Evolutionary conservation across 1,140 invertebrate genomes (phyloP).

Genomic region (Habropoda laboriosa): DNA sequence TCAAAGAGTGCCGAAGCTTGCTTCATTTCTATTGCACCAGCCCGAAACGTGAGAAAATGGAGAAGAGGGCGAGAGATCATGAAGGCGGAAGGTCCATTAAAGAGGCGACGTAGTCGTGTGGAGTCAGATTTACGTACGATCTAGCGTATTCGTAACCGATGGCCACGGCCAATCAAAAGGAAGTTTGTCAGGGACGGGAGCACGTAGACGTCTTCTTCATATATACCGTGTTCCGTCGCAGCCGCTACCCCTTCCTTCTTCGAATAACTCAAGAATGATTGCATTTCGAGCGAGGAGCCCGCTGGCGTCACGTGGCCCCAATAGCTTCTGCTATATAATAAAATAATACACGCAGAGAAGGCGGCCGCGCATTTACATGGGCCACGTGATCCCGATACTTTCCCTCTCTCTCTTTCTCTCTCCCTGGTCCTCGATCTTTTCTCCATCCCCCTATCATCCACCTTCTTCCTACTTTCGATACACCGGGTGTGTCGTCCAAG

Average conservation of each 20-base stretch:
- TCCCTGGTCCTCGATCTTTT: not conserved
- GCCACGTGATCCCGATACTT: slow-evolving; percentile 38
- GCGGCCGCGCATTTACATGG: slow-evolving; percentile 42
- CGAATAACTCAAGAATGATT: slow-evolving; percentile 80
- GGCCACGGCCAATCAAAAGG: slow-evolving; percentile 39
- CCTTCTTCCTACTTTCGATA: not conserved
- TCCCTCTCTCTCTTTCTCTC: not conserved
- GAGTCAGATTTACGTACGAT: slow-evolving; percentile 23
- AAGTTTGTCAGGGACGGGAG: slow-evolving; percentile 34
- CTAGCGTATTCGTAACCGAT: slow-evolving; percentile 18
- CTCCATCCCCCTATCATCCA: not conserved
- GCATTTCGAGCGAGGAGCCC: slow-evolving; percentile 65
- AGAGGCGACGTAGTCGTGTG: not conserved
- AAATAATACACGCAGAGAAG: slow-evolving; percentile 66
- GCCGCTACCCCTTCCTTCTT: slow-evolving; percentile 50
- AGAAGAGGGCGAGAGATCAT: not conserved
- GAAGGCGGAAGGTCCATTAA: slow-evolving; percentile 14
- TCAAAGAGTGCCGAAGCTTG: too few species aligned
- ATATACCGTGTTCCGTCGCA: slow-evolving; percentile 29
- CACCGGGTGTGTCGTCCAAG: not conserved
- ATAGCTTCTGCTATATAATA: slow-evolving; percentile 75
- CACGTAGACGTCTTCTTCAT: slow-evolving; percentile 42
- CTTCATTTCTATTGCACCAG: too few species aligned
- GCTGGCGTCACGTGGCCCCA: slow-evolving; percentile 75
- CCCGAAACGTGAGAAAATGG: not conserved